Evolutionary conservation across 2,797 vertebrate species (phyloP), one percentile per base, ranked within the genome.

Genomic region (Neomorphus geoffroyi): DNA sequence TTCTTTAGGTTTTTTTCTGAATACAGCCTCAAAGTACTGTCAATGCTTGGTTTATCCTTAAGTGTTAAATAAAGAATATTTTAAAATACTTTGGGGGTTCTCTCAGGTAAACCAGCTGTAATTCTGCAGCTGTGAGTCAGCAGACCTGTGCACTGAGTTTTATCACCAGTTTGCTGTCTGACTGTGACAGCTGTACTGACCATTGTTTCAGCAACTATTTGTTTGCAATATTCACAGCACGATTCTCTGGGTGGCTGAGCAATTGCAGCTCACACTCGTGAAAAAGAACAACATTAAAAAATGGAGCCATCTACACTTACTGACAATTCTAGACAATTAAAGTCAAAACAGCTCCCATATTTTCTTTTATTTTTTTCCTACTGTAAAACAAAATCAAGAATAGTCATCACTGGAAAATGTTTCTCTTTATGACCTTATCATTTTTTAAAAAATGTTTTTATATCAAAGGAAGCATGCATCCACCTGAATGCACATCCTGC

Each of bases 21-120:
- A 84, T 30, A 30, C 32, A 80, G 24, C 35, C 58, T 79, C 50
- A 32, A 46, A 67, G 39, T 71, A 37, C 48, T 90, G 53, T 22
- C 54, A 70, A 28, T 35, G 26, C 51, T 92, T 88, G 41, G 74
- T 80, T 75, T 78, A 87, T 33, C 13, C 43, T 28, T 64, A 87
- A 67, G n/a, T 35, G 54, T 90, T 90, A 80, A 94, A 72, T 51
- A 91, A 75, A 39, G 60, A 77, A 58, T 88, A 91, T 86, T 93
- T 92, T 18, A 90, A 92, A 95, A 67, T 30, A 91, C 65, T 78
- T 11, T 75, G 56, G 71, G 80, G 85, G 83, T 84, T 94, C 32
- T 86, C 17, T 61, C 46, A 8, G 5, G 61, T 62, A 86, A 86
- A 91, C 75, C 73, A 73, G 43, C 66, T 88, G 83, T 70, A 81